These are phyloP conservation scores for Oxygymnocypris stewartii DNA, from an alignment of 2,113 vertebrate genomes.

Conservation along the genomic window DNA sequence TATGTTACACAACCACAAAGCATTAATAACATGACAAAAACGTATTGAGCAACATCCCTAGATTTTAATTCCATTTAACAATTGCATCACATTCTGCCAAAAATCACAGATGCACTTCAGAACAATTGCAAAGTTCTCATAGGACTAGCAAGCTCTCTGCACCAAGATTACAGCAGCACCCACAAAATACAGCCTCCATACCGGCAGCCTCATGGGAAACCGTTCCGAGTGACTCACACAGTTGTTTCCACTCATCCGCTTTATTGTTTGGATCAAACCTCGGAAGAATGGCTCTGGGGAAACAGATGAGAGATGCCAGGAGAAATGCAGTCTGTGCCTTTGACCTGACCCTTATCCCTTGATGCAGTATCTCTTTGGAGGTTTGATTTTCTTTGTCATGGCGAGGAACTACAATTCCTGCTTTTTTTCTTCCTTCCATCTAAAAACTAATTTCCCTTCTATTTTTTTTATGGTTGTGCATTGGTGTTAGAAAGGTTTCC, in stretches of 20 bases:
- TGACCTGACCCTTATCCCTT: slow-evolving; percentile 30
- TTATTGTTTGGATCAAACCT: slow-evolving; percentile 36
- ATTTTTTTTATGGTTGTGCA: neutral
- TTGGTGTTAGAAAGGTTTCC: slow-evolving; percentile 9
- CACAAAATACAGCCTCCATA: neutral
- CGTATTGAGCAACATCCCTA: neutral
- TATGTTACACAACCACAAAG: neutral
- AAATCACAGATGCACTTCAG: neutral
- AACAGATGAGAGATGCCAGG: neutral
- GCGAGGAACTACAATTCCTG: neutral
- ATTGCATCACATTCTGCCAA: neutral
- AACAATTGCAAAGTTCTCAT: neutral
- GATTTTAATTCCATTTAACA: neutral
- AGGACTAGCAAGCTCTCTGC: neutral
- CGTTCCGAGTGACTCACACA: neutral
- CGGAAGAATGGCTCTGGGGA: neutral
- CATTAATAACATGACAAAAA: neutral
- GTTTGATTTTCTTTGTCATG: slow-evolving; percentile 15
- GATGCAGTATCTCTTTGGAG: slow-evolving; percentile 24
- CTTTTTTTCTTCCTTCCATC: slow-evolving; percentile 1
- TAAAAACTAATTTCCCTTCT: slow-evolving; percentile 18
- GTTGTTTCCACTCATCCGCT: slow-evolving; percentile 10
- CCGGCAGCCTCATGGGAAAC: neutral
- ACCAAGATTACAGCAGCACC: neutral
- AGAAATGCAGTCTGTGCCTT: slow-evolving; percentile 19